phyloP scores from a whole-genome alignment of 2,113 vertebrate genomes.

The Bos taurus region ARS-UCD2.0 NC_037329.1:36346501-36347000 shows the following conservation, averaged over 20 bases:
- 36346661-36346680: neutral
- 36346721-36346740: neutral
- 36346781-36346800: neutral
- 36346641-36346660: neutral
- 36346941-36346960: neutral
- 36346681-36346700: neutral
- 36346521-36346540: neutral
- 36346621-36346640: neutral
- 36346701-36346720: neutral
- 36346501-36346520: neutral
- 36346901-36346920: neutral
- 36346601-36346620: neutral
- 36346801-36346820: neutral
- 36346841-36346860: neutral
- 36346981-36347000: neutral
- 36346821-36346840: neutral
- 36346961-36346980: neutral
- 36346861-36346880: neutral
- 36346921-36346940: neutral
- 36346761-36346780: neutral
- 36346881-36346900: neutral
- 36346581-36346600: neutral
- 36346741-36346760: neutral
- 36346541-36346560: neutral
- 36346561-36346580: neutral